A percentile compares a stretch with the other conserved stretches of the same genome.
phyloP scores from a whole-genome alignment of 2,113 vertebrate genomes.

The Alexandromys fortis region DNA sequence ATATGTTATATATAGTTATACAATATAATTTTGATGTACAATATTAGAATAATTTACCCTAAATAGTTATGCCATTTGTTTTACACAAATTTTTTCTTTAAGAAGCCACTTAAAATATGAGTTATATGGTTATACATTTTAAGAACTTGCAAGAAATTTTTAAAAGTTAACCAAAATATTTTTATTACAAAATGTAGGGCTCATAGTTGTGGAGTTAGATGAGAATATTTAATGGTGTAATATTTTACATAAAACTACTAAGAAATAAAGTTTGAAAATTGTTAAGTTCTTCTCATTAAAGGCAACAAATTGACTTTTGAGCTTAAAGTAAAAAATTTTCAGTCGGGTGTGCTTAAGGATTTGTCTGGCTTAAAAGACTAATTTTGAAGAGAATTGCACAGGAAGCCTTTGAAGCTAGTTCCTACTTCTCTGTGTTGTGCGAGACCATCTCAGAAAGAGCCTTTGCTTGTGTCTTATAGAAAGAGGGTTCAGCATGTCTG shows the following conservation, averaged over 20 bases:
- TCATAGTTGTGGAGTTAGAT: neutral
- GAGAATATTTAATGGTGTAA: neutral
- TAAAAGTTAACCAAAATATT: neutral
- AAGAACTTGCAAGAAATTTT: neutral
- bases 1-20: neutral
- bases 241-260: slow-evolving; percentile 38
- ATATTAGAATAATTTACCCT: slow-evolving; percentile 31
- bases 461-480: neutral
- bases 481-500: neutral
- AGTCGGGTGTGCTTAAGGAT: neutral
- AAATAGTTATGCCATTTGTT: slow-evolving; percentile 29
- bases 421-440: neutral
- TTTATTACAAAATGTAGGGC: neutral
- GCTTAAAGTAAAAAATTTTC: slow-evolving; percentile 35
- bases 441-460: neutral
- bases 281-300: neutral
- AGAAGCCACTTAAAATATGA: slow-evolving; percentile 34
- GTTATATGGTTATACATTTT: neutral
- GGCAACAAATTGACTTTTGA: slow-evolving; percentile 11
- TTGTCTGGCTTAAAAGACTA: slow-evolving; percentile 33
- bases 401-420: neutral
- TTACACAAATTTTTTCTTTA: slow-evolving; percentile 40
- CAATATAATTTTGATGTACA: neutral
- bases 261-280: neutral
- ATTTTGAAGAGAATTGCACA: neutral